Percentiles rank a stretch among this genome's conserved stretches.
Conservation (phyloP, 1,140 invertebrate genomes). For the Bombus terrestris region DNA sequence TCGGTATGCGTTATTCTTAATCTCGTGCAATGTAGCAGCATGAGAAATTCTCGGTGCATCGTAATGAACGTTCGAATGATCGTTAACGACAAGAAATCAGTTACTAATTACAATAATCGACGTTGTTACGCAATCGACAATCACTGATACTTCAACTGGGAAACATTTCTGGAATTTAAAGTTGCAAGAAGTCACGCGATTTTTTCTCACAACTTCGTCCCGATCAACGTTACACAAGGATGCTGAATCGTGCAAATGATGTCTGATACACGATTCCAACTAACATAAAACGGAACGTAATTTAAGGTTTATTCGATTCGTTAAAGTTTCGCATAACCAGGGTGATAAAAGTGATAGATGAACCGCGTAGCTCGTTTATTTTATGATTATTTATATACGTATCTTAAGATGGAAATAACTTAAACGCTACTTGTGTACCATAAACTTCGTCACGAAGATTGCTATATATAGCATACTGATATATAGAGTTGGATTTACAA, state of each 20-base stretch:
- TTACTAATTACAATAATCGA: slow-evolving; percentile 11
- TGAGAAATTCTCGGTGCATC: background rate
- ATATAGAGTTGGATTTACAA: too few species aligned
- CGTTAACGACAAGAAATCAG: background rate
- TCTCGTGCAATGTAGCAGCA: background rate
- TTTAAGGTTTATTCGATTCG: background rate
- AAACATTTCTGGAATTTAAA: background rate
- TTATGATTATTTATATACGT: background rate
- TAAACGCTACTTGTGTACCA: too few species aligned
- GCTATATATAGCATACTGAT: too few species aligned
- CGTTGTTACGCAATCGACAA: background rate
- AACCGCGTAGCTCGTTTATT: background rate
- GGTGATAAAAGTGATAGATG: background rate
- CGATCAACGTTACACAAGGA: background rate
- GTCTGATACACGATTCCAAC: background rate
- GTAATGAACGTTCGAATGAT: background rate
- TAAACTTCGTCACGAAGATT: too few species aligned
- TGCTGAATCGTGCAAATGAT: background rate
- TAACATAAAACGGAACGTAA: background rate
- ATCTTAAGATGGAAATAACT: too few species aligned
- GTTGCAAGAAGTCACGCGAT: background rate
- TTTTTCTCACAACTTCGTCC: background rate
- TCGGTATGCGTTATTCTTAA: background rate
- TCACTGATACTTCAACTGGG: background rate
- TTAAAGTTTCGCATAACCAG: background rate